Percentiles rank a stretch among this genome's conserved stretches.
Conservation (phyloP, 2,113 vertebrate genomes). For the Prionailurus bengalensis region DNA sequence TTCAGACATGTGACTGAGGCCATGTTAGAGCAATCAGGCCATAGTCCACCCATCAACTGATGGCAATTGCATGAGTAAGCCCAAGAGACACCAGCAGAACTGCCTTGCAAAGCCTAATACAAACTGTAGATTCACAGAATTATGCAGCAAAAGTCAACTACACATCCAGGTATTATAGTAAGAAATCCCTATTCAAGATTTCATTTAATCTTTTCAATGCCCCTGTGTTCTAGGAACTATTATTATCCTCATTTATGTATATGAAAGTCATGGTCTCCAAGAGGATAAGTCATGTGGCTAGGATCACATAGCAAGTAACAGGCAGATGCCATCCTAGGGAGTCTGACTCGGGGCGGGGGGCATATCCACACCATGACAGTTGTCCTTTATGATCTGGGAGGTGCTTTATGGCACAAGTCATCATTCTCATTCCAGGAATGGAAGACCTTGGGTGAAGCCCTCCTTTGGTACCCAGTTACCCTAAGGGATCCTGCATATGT, state of each 20-base stretch:
- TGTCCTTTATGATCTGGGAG: not conserved
- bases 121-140: not conserved
- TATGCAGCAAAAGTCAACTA: not conserved
- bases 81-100: not conserved
- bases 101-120: not conserved
- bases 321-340: not conserved
- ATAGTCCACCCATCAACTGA: not conserved
- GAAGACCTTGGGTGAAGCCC: not conserved
- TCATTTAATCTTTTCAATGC: not conserved
- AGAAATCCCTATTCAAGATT: not conserved
- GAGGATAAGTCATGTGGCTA: not conserved
- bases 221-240: not conserved
- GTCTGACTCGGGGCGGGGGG: not conserved
- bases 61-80: not conserved
- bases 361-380: not conserved
- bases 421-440: not conserved
- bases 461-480: not conserved
- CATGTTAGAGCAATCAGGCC: not conserved
- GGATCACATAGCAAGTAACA: not conserved
- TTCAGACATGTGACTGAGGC: not conserved
- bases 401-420: not conserved
- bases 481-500: not conserved
- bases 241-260: not conserved
- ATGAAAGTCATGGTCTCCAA: not conserved
- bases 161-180: not conserved